These are phyloP conservation scores for Muscicapa comitata DNA, from an alignment of 2,797 vertebrate genomes.

Conservation along the genomic window DNA sequence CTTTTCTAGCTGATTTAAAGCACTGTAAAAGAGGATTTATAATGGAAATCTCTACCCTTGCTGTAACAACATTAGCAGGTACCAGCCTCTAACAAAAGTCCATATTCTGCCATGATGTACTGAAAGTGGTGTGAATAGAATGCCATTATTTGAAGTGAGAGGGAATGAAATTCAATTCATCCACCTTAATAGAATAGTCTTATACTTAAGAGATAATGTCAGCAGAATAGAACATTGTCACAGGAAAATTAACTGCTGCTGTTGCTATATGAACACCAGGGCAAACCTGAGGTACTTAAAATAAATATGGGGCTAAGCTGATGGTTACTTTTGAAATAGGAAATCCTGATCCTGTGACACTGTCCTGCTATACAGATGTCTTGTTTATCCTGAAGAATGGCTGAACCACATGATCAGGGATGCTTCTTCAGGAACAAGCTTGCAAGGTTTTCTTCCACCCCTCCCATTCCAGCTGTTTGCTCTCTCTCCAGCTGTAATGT, in stretches of 20 bases:
- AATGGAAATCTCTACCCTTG: conserved; percentile 54
- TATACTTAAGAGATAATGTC: conserved; percentile 61
- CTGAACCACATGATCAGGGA: neutral
- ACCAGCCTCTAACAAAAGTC: conserved; percentile 49
- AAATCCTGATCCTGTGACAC: neutral
- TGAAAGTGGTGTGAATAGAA: conserved; percentile 58
- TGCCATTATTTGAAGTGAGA: conserved; percentile 59
- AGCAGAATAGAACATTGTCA: conserved; percentile 53
- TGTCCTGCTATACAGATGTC: neutral
- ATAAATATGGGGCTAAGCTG: conserved; percentile 24
- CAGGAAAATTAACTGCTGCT: conserved; percentile 53
- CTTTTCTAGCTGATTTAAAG: conserved; percentile 44
- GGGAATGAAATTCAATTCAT: conserved; percentile 66
- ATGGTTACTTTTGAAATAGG: conserved; percentile 7
- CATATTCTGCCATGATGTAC: conserved; percentile 23
- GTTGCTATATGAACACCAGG: conserved; percentile 17
- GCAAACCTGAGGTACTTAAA: conserved; percentile 22
- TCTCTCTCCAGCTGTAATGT: neutral
- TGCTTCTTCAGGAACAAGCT: neutral
- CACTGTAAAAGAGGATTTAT: conserved; percentile 33
- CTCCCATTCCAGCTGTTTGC: neutral
- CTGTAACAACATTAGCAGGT: conserved; percentile 41
- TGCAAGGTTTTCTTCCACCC: neutral
- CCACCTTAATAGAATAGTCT: conserved; percentile 61
- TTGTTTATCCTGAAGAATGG: neutral